phyloP scores from a whole-genome alignment of 2,113 vertebrate species.

The Dolichallabes microphthalmus region DNA sequence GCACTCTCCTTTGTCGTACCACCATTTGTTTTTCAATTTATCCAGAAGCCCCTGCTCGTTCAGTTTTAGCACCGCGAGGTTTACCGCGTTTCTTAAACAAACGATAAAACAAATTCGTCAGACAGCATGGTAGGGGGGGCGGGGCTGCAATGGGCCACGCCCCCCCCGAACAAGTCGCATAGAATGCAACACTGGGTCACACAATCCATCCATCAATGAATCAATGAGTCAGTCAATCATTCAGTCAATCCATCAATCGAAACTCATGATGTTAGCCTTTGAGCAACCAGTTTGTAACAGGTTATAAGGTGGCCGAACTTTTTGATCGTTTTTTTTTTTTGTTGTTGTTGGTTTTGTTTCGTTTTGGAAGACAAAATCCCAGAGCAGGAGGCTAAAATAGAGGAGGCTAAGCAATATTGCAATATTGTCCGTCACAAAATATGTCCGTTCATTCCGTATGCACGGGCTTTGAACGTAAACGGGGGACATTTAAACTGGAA shows the following conservation, averaged over 20 bases:
- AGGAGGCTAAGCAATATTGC: conserved; percentile 50
- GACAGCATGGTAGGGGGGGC: conserved; percentile 83
- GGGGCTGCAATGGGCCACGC: conserved; percentile 76
- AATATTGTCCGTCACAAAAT: conserved; percentile 12
- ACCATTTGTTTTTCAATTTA: conserved; percentile 99
- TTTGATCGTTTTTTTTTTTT: background rate
- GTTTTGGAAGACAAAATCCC: conserved; percentile 35
- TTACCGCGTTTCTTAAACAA: conserved; percentile 94
- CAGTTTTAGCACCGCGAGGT: conserved; percentile 93
- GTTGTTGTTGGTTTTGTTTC: background rate
- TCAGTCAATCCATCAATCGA: conserved; percentile 56
- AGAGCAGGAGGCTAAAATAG: conserved; percentile 53
- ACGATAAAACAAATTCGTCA: conserved; percentile 94
- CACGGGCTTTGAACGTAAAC: conserved; percentile 14
- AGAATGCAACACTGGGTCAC: conserved; percentile 56
- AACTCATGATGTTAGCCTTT: conserved; percentile 19
- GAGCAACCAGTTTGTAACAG: conserved; percentile 38
- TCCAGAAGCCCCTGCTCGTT: conserved; percentile 95
- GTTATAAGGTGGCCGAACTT: conserved; percentile 42
- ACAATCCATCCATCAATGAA: conserved; percentile 52
- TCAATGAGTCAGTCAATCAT: conserved; percentile 64
- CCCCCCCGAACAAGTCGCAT: conserved; percentile 67
- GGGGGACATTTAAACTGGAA: conserved; percentile 35
- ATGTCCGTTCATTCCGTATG: conserved; percentile 16
- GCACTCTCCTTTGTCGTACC: conserved; percentile 95